phyloP scores from a whole-genome alignment of 2,113 vertebrate genomes.

The Polyodon spathula region DNA sequence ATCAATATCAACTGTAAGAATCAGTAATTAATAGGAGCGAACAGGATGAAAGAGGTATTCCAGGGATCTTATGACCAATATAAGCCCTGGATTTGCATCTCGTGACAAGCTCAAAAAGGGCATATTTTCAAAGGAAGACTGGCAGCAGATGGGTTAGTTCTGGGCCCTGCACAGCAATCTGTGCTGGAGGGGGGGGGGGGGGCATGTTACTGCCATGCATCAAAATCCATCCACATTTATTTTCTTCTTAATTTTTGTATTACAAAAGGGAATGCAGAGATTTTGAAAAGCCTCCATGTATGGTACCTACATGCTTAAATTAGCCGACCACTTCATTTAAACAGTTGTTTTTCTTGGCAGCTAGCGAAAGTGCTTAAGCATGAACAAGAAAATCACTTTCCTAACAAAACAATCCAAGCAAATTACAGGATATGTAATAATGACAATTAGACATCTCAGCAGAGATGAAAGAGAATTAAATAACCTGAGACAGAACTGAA shows the following conservation, averaged over 20 bases:
- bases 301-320: slow-evolving; percentile 29
- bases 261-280: slow-evolving; percentile 29
- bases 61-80: no score
- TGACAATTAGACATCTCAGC: slow-evolving; percentile 32
- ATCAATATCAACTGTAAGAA: no score
- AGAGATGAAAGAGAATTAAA: slow-evolving; percentile 17
- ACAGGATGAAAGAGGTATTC: no score
- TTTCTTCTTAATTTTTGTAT: background rate
- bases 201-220: background rate
- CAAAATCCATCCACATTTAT: background rate
- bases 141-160: slow-evolving; percentile 3
- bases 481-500: background rate
- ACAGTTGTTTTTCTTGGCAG: slow-evolving; percentile 38
- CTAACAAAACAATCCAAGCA: slow-evolving; percentile 28
- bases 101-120: background rate
- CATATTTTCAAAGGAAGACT: background rate
- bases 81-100: background rate
- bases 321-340: slow-evolving; percentile 35
- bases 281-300: slow-evolving; percentile 29
- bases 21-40: no score
- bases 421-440: slow-evolving; percentile 30
- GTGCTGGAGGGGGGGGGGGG: slow-evolving; percentile 4
- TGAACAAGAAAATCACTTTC: slow-evolving; percentile 31
- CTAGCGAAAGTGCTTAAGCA: slow-evolving; percentile 30
- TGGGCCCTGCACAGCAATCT: slow-evolving; percentile 1